phyloP scores from a whole-genome alignment of 2,113 vertebrate species.

The Ictidomys tridecemlineatus region DNA sequence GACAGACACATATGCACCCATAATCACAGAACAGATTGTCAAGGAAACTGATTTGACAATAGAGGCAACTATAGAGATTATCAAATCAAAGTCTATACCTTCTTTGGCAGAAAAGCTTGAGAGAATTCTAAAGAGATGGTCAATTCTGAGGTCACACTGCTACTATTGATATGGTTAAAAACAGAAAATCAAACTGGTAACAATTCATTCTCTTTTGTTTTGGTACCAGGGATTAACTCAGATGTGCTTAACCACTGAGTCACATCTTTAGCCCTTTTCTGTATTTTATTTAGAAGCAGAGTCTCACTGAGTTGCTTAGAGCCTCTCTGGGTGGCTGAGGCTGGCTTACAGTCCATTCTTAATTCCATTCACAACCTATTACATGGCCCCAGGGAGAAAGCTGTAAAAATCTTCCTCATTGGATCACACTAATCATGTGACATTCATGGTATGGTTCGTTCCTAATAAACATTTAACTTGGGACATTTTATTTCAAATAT shows the following conservation, averaged over 20 bases:
- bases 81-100: neutral
- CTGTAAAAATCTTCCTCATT: neutral
- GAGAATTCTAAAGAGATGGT: neutral
- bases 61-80: neutral
- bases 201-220: too few relatives aligned
- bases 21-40: neutral
- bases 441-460: neutral
- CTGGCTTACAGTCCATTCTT: neutral
- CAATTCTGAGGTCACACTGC: neutral
- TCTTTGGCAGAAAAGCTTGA: neutral
- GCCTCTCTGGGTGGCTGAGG: too few relatives aligned
- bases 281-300: too few relatives aligned
- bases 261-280: too few relatives aligned
- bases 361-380: neutral
- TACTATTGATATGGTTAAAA: neutral
- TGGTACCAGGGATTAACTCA: too few relatives aligned
- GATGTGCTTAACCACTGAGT: too few relatives aligned
- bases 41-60: neutral
- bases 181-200: neutral
- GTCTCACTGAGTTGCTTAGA: too few relatives aligned
- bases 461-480: constrained; percentile 13
- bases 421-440: neutral
- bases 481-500: neutral
- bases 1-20: neutral
- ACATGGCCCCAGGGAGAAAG: neutral